These are phyloP conservation scores for Hemicrepidius hirtus DNA, from an alignment of 2,888 invertebrate genomes.

Conservation along the genomic window DNA sequence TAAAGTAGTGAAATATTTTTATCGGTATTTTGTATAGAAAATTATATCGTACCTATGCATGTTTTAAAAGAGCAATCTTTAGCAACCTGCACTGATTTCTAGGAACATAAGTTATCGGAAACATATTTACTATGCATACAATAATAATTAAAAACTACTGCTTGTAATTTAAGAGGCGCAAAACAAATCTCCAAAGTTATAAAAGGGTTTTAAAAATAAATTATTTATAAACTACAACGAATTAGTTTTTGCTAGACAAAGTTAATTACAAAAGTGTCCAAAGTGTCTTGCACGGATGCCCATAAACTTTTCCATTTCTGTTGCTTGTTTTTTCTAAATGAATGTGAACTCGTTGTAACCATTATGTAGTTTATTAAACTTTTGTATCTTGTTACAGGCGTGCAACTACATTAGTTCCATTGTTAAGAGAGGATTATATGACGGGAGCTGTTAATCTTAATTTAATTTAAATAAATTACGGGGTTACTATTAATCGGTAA, in stretches of 20 bases:
- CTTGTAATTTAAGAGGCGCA: not conserved
- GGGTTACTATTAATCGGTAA: conserved; percentile 28
- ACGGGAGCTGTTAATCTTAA: conserved; percentile 75
- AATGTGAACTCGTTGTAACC: conserved; percentile 12
- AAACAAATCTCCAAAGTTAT: not conserved
- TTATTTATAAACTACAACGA: conserved; percentile 23
- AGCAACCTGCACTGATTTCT: no score
- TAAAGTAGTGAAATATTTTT: not conserved
- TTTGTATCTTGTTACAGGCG: conserved; percentile 65
- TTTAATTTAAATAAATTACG: conserved; percentile 66
- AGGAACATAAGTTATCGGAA: no score
- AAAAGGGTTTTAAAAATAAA: conserved; percentile 1
- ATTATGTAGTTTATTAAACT: conserved; percentile 17
- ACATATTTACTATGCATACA: no score
- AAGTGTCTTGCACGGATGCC: conserved; percentile 24
- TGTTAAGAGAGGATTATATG: conserved; percentile 80
- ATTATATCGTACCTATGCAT: no score
- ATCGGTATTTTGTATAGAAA: not conserved
- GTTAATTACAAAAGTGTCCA: conserved; percentile 40
- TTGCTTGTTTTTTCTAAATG: not conserved
- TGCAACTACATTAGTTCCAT: conserved; percentile 77
- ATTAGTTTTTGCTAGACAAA: conserved; percentile 24
- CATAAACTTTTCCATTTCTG: conserved; percentile 26
- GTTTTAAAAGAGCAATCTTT: no score
- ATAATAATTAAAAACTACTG: not conserved